phyloP scores from a whole-genome alignment of 2,888 invertebrate genomes.

The Gerris lacustris region DNA sequence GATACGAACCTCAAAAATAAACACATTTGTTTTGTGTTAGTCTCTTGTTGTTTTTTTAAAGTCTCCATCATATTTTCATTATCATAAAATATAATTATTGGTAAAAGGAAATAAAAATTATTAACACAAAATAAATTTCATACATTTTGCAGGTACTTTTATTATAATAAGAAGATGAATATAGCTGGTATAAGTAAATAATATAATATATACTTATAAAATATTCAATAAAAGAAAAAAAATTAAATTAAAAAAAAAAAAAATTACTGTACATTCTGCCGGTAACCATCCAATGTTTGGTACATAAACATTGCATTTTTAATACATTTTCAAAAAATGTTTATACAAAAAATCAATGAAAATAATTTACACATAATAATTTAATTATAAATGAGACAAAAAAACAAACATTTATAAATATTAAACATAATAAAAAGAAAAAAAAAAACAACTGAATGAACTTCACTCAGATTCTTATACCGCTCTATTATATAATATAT shows the following conservation, averaged over 20 bases:
- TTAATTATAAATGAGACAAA: no score
- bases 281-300: constrained; percentile 30
- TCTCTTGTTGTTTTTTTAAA: no score
- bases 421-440: no score
- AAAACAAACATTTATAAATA: no score
- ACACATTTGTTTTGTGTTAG: no score
- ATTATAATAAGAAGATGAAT: constrained; percentile 27
- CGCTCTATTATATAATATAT: background rate
- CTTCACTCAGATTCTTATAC: no score
- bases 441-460: no score
- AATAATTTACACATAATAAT: no score
- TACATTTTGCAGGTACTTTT: constrained; percentile 30
- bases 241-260: constrained; percentile 25
- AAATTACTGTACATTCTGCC: constrained; percentile 29
- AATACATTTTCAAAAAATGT: constrained; percentile 18
- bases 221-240: no score
- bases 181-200: constrained; percentile 28
- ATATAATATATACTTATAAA: constrained; percentile 15
- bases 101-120: constrained; percentile 2
- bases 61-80: no score
- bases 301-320: constrained; percentile 25
- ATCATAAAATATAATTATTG: no score
- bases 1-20: no score
- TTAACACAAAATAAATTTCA: background rate
- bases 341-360: constrained; percentile 11